Conservation (phyloP, 2,888 invertebrate species). For the Tinea trinotella region DNA sequence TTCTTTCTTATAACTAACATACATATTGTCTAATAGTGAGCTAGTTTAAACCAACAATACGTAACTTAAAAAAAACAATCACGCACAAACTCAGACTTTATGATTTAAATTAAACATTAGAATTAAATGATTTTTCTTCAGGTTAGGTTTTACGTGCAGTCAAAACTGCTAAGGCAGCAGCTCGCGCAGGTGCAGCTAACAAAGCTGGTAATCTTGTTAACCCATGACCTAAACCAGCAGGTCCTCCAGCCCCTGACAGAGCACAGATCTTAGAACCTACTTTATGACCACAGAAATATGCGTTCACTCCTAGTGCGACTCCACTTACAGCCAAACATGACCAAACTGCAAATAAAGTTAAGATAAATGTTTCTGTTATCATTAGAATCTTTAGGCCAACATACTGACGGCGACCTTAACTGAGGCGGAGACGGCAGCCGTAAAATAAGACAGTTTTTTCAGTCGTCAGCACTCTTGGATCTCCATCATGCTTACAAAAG, state of each 20-base stretch:
- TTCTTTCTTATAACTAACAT: neutral
- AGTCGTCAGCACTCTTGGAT: no score
- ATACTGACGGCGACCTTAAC: no score
- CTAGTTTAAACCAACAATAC: neutral
- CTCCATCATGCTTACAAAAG: no score
- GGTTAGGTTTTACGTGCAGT: neutral
- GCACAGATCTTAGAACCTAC: neutral
- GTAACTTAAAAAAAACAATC: neutral
- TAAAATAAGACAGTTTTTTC: no score
- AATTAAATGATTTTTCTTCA: neutral
- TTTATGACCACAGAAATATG: neutral
- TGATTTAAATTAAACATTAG: no score
- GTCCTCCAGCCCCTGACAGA: neutral
- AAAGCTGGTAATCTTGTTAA: neutral
- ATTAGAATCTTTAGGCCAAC: no score
- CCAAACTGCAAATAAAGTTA: constrained; percentile 3
- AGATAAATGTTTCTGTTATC: no score
- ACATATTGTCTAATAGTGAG: neutral
- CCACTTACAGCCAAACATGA: neutral
- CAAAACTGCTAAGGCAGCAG: neutral
- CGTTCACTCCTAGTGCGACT: neutral
- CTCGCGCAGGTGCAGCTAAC: neutral
- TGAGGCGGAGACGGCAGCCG: no score
- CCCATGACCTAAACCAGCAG: neutral
- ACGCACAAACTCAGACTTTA: neutral